phyloP scores from a whole-genome alignment of 1,140 invertebrate species.

The Chionoecetes opilio region DNA sequence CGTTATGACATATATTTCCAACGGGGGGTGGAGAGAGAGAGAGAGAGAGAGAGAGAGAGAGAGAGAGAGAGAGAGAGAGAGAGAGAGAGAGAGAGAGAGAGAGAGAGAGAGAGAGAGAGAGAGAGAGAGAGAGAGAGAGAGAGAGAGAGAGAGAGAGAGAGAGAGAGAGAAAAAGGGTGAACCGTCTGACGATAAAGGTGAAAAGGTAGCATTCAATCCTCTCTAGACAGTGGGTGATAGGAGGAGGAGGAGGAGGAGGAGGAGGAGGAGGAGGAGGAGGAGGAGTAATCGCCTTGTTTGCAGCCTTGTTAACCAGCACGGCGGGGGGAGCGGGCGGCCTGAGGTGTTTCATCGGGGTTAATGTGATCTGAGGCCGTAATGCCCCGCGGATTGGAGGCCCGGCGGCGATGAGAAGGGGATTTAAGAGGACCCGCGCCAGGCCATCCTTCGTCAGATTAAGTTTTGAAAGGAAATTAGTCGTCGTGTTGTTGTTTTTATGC shows the following conservation, averaged over 20 bases:
- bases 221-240: too few relatives aligned
- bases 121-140: not conserved
- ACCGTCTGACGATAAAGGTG: not conserved
- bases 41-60: not conserved
- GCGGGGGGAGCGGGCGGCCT: not conserved
- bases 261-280: not conserved
- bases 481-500: conserved; percentile 11
- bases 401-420: not conserved
- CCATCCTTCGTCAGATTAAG: not conserved
- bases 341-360: conserved; percentile 7
- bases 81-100: not conserved
- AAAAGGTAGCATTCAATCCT: not conserved
- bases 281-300: not conserved
- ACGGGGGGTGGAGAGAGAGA: not conserved
- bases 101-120: not conserved
- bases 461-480: conserved; percentile 6
- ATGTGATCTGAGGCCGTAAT: conserved; percentile 14
- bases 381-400: not conserved
- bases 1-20: too few relatives aligned
- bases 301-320: not conserved
- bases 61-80: not conserved
- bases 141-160: not conserved
- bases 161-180: not conserved
- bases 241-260: not conserved
- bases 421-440: not conserved